Evolutionary conservation across 1,140 invertebrate species (phyloP), one percentile per base, ranked within the genome.

Genomic region (Andricus grossulariae): DNA sequence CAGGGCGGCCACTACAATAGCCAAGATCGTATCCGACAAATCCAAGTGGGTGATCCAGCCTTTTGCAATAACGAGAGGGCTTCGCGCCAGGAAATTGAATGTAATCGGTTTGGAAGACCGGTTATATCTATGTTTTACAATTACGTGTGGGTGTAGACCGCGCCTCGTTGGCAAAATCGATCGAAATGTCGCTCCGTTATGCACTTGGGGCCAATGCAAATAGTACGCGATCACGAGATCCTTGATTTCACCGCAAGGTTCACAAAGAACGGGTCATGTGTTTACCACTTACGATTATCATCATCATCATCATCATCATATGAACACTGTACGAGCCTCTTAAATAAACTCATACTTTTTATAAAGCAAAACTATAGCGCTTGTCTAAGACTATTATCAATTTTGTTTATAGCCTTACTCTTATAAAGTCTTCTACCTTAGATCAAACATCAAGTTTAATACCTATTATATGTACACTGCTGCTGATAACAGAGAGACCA

Each of bases 111-210:
- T 66, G 25, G 21, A 45, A 32, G 60, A 66, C 21, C 60, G 60
- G 60, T 66, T 66, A 66, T 66, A 66, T 66, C 60, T 66, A 66
- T 32, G 60, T 66, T 66, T 66, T 66, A 66, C 60, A 66, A 66
- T 66, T 66, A 66, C 60, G 60, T 32, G 60, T 66, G 60, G 60
- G 60, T 66, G 60, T 66, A 66, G 60, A 66, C 60, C 60, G 60
- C 60, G 60, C 60, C 60, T 66, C n/a, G 60, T 66, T 66, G 12
- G 60, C 39, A 66, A 66, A 66, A 66, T 66, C 60, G 60, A 66
- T 66, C 60, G 21, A 66, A 66, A 66, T 66, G 60, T 66, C 60
- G 60, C 60, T 66, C 60, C 60, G 60, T 66, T 66, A 66, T 66
- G 25, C 60, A 66, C 60, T 66, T 66, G 4, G 15, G 60, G 60